These are phyloP conservation scores for Rhabditoides inermis DNA, from an alignment of 2,888 invertebrate genomes.

Conservation along the genomic window DNA sequence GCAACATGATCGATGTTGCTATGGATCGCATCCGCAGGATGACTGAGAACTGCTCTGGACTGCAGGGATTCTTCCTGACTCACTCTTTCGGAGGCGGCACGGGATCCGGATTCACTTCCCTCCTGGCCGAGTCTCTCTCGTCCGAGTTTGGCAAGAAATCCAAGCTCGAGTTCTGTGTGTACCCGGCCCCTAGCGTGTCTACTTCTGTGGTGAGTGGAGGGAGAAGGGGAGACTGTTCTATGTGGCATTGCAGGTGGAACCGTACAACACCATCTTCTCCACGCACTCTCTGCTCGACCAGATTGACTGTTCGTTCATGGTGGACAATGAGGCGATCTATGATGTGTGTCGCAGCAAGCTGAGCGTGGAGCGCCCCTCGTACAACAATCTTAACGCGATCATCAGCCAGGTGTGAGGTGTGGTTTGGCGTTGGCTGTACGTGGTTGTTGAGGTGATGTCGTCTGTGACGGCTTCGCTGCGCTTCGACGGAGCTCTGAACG, in stretches of 20 bases:
- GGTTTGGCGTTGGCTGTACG: background rate
- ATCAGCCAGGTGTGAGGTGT: constrained; percentile 71
- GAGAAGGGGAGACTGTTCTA: background rate
- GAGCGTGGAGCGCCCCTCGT: constrained; percentile 64
- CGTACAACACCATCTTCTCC: constrained; percentile 88
- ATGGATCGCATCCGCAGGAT: constrained; percentile 37
- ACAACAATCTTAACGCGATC: constrained; percentile 80
- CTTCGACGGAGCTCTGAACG: constrained; percentile 80
- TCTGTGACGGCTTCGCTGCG: constrained; percentile 83
- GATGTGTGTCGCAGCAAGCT: constrained; percentile 79
- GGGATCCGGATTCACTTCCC: constrained; percentile 77
- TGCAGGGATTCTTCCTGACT: constrained; percentile 58
- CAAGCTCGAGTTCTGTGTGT: constrained; percentile 77
- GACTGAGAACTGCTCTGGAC: constrained; percentile 70
- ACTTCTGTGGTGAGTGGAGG: background rate
- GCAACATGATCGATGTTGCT: constrained; percentile 61
- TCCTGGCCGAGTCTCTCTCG: constrained; percentile 74
- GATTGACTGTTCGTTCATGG: constrained; percentile 61
- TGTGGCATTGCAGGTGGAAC: constrained; percentile 64
- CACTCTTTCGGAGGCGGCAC: constrained; percentile 66
- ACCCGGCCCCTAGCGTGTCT: constrained; percentile 70
- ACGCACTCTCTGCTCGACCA: constrained; percentile 71
- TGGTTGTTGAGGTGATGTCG: constrained; percentile 65
- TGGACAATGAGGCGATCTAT: constrained; percentile 64
- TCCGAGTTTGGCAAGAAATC: constrained; percentile 78